Conservation (phyloP, 2,797 vertebrate genomes). For the Diplodus sargus region DNA sequence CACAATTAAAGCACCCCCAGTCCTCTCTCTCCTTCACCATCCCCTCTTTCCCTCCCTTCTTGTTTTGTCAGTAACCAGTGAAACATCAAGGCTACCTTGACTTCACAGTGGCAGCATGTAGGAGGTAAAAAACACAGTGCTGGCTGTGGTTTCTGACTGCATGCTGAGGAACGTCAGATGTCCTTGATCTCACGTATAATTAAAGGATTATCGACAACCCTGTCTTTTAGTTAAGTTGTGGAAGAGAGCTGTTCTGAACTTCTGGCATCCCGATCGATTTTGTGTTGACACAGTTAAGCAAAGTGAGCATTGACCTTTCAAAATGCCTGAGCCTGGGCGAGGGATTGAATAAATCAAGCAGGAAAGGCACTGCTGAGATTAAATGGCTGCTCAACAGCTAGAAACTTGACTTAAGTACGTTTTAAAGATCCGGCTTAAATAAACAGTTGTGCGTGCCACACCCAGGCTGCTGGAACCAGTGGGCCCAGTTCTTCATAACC, state of each 20-base stretch:
- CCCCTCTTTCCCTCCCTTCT: not conserved
- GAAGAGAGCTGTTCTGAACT: constrained; percentile 32
- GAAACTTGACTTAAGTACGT: constrained; percentile 6
- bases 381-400: not conserved
- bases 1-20: not conserved
- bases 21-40: not conserved
- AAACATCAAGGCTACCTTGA: not conserved
- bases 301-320: constrained; percentile 31
- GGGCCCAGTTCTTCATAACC: constrained; percentile 39
- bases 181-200: constrained; percentile 28
- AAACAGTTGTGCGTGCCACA: constrained; percentile 35
- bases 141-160: constrained; percentile 24
- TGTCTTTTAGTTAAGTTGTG: constrained; percentile 32
- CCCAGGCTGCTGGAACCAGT: constrained; percentile 38
- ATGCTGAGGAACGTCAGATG: constrained; percentile 21
- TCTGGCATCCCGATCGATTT: constrained; percentile 40
- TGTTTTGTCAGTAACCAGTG: constrained; percentile 3
- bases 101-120: not conserved
- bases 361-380: constrained; percentile 26
- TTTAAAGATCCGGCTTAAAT: constrained; percentile 39
- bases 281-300: constrained; percentile 57
- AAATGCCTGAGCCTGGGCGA: constrained; percentile 15
- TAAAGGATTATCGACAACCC: constrained; percentile 35
- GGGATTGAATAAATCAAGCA: constrained; percentile 27
- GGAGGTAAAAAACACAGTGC: constrained; percentile 3